Evolutionary conservation across 2,888 invertebrate species (phyloP).

Genomic region (Luffia ferchaultella): DNA sequence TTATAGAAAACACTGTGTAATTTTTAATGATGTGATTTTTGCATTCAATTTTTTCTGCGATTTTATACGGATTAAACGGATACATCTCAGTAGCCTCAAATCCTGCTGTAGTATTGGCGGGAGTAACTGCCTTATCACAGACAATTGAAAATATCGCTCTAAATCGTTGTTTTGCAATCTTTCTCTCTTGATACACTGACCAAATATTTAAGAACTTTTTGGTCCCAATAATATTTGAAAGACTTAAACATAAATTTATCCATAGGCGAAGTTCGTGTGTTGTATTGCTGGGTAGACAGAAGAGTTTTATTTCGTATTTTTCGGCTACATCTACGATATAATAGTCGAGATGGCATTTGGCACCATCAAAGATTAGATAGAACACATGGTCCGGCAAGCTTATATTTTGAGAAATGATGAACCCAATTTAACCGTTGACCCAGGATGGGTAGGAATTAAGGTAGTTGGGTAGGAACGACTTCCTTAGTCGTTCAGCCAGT

Average conservation of each 20-base stretch:
- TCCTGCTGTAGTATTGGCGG: conserved; percentile 19
- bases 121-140: conserved; percentile 20
- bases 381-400: not conserved
- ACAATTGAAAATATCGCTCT: conserved; percentile 17
- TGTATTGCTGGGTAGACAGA: conserved; percentile 24
- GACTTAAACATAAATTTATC: too few species aligned
- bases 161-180: conserved; percentile 24
- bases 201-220: conserved; percentile 23
- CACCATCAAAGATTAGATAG: not conserved
- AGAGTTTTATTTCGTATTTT: conserved; percentile 20
- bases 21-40: not conserved
- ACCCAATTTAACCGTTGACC: not conserved
- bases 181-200: conserved; percentile 19
- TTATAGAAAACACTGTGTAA: conserved; percentile 1
- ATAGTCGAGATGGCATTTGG: conserved; percentile 21
- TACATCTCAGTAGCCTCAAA: conserved; percentile 22
- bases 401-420: not conserved
- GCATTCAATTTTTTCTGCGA: too few species aligned
- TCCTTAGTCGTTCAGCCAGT: too few species aligned
- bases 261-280: not conserved
- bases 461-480: too few species aligned
- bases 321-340: conserved; percentile 24
- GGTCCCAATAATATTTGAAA: conserved; percentile 23
- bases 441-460: too few species aligned
- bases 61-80: too few species aligned